Percentiles rank a stretch among this genome's conserved stretches.
Evolutionary conservation across 2,113 vertebrate genomes (phyloP).

Genomic region (Todiramphus chloris): DNA sequence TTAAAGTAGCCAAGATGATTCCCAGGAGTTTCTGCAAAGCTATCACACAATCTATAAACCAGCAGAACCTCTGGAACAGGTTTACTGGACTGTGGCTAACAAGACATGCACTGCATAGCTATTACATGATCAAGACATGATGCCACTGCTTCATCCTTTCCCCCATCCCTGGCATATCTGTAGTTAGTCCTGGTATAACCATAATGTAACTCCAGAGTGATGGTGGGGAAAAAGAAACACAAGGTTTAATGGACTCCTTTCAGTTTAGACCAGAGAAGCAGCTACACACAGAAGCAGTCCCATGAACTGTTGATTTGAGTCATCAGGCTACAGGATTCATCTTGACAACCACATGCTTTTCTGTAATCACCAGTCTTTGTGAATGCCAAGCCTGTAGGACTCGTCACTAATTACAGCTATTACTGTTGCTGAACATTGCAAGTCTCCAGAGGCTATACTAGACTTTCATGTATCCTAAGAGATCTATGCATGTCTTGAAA

Average conservation of each 20-base stretch:
- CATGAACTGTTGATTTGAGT: background rate
- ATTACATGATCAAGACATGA: fast-evolving
- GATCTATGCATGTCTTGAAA: background rate
- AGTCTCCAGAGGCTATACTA: background rate
- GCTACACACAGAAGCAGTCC: background rate
- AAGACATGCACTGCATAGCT: background rate
- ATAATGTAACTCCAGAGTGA: background rate
- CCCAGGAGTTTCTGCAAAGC: background rate
- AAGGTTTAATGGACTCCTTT: background rate
- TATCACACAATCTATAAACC: background rate
- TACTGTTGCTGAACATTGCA: background rate
- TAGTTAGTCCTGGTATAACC: background rate
- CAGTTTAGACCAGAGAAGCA: background rate
- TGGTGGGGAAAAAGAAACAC: background rate
- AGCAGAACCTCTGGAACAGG: background rate
- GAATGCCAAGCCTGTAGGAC: background rate
- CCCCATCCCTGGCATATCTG: background rate
- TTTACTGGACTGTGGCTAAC: background rate
- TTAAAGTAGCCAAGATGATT: background rate
- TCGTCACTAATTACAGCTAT: background rate
- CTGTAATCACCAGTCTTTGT: too few species aligned
- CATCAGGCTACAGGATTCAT: background rate
- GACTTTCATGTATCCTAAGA: fast-evolving
- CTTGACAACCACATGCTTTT: background rate
- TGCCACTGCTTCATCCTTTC: background rate